Conservation (phyloP, 35 echinoderm and acorn worm species). For the Patiria miniata region DNA sequence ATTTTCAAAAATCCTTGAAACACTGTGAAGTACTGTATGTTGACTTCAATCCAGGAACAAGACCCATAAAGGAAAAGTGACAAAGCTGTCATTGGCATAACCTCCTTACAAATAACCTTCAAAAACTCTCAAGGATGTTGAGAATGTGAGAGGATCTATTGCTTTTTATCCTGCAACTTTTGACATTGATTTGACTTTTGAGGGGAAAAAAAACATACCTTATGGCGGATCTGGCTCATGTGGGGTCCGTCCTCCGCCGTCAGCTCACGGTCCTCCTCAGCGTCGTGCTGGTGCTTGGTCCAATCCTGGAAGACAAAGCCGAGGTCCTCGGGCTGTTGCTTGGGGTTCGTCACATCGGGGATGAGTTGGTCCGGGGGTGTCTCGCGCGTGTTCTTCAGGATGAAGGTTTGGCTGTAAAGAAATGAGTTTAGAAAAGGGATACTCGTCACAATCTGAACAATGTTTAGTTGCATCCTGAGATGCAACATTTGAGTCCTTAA, state of each 20-base stretch:
- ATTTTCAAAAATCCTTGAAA: too few species aligned
- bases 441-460: neutral
- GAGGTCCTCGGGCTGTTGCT: neutral
- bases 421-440: neutral
- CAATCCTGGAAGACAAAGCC: neutral
- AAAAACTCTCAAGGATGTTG: too few species aligned
- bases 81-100: too few species aligned
- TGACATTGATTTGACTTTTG: neutral
- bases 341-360: neutral
- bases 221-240: neutral
- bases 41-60: too few species aligned
- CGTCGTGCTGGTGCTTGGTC: neutral
- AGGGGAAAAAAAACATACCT: neutral
- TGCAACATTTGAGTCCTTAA: neutral
- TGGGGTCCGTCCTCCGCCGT: neutral
- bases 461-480: neutral
- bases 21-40: too few species aligned
- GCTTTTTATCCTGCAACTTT: too few species aligned
- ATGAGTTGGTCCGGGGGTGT: neutral
- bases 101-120: too few species aligned
- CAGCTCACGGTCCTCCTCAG: neutral
- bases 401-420: neutral
- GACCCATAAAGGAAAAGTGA: too few species aligned
- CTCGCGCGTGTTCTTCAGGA: slow-evolving; percentile 6
- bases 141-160: too few species aligned